Evolutionary conservation across 2,888 invertebrate genomes (phyloP).

Genomic region (Apoda limacodes): DNA sequence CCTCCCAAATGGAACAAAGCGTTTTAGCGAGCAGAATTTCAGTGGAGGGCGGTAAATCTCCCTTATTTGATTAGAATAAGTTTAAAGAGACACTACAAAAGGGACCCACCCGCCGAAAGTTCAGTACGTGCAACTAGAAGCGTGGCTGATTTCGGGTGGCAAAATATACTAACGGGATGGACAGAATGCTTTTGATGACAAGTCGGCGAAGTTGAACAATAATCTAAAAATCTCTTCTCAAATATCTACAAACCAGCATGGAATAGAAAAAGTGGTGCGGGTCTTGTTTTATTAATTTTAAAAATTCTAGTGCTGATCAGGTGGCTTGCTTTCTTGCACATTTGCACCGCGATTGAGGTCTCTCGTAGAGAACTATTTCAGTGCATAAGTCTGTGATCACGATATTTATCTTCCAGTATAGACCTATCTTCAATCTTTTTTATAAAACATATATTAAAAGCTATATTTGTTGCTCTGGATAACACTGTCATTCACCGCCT

Average conservation of each 20-base stretch:
- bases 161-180: slow-evolving; percentile 7
- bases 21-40: slow-evolving; percentile 11
- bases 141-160: no score
- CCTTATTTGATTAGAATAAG: slow-evolving; percentile 6
- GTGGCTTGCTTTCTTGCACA: slow-evolving; percentile 8
- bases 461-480: slow-evolving; percentile 6
- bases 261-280: slow-evolving; percentile 10
- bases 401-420: slow-evolving; percentile 7
- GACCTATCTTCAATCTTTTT: slow-evolving; percentile 5
- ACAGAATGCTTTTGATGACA: slow-evolving; percentile 4
- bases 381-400: slow-evolving; percentile 13
- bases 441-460: slow-evolving; percentile 8
- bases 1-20: no score
- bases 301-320: slow-evolving; percentile 4
- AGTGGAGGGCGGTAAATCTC: slow-evolving; percentile 3
- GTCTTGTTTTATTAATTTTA: background rate
- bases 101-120: slow-evolving; percentile 7
- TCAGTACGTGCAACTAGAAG: slow-evolving; percentile 14
- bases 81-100: slow-evolving; percentile 13
- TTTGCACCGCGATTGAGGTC: slow-evolving; percentile 5
- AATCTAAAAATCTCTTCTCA: no score
- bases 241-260: no score
- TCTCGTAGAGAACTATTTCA: slow-evolving; percentile 12
- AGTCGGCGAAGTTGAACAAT: slow-evolving; percentile 14
- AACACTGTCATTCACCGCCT: slow-evolving; percentile 1